Base-by-base conservation (phyloP, 2,888 invertebrate genomes). In the Cosmia pyralina region DNA sequence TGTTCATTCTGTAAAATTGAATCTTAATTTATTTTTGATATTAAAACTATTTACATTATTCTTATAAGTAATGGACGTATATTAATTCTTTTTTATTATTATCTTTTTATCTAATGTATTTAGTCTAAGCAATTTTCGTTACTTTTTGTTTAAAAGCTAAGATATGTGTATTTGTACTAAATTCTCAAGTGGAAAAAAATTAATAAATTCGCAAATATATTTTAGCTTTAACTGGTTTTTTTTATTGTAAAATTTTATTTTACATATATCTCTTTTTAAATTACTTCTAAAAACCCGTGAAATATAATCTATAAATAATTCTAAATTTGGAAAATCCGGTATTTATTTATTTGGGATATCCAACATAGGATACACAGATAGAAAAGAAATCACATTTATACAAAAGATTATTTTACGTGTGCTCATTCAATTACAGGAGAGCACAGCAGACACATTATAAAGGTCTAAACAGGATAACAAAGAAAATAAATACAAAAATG, bases 1-100 rank as follows among this genome's bases (percentile, higher is more conserved):
- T 69, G 62, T 55, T 65, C 67, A 79, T 79, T 83, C 38, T 79
- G 57, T 44, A 38, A 69, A 69, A 19, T 70, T 72, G 34, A 58
- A 44, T 28, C 60, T 74, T 83, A 85, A 52, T 66, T 70, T 67
- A 44, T 22, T 38, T 34, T 57, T 50, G 41, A 62, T 46, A 55
- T 72, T 85, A 82, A 84, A 80, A 48, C 74, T 86, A 86, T 85
- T 84, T 86, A 85, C 82, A 86, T 52, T 68, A 72, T 75, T 28
- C 79, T 85, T 84, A 85, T 13, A 46, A 34, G 28, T 76, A 80
- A 82, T 77, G 85, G 77, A 82, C 80, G 86, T 74, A 84, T 77
- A 15, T 71, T 68, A 78, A 60, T 60, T 59, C 0, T 58, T 58
- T 63, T 75, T 72, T 62, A 58, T 69, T 63, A n/a, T 13, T 62